Evolutionary conservation across 1,140 invertebrate species (phyloP).

Genomic region (Cotesia typhae): DNA sequence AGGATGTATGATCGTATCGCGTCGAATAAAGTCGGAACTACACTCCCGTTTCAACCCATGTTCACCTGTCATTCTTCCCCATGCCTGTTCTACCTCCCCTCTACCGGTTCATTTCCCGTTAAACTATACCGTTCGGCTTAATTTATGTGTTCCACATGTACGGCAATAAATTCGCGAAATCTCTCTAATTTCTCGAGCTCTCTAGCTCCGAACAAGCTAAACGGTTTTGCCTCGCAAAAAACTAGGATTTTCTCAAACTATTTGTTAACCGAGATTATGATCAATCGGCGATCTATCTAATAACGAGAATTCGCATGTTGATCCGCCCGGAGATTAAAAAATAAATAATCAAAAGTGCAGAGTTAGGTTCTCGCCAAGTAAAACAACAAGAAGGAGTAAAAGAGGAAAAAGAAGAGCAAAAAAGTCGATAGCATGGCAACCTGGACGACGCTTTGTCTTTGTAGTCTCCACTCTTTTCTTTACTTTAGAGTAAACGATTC

Average conservation of each 20-base stretch:
- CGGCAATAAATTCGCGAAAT: constrained; percentile 31
- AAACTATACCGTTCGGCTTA: constrained; percentile 24
- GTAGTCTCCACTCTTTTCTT: not conserved
- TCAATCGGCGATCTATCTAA: constrained; percentile 18
- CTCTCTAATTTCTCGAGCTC: constrained; percentile 1
- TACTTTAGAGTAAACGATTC: too few species aligned
- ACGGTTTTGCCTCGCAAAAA: too few species aligned
- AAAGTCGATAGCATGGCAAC: constrained; percentile 8
- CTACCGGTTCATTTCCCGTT: constrained; percentile 4
- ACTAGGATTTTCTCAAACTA: constrained; percentile 26
- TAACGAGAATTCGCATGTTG: constrained; percentile 22
- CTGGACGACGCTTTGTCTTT: not conserved
- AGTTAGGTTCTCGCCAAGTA: not conserved
- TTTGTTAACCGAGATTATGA: constrained; percentile 35
- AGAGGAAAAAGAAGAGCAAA: not conserved
- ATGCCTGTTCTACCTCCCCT: not conserved
- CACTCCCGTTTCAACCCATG: constrained; percentile 12
- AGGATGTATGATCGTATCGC: not conserved
- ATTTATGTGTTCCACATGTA: constrained; percentile 30
- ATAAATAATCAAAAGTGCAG: constrained; percentile 8
- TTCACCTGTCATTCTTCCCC: constrained; percentile 5
- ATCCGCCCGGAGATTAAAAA: constrained; percentile 15
- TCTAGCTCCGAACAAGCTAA: not conserved
- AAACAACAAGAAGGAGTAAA: too few species aligned
- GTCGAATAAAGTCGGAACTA: constrained; percentile 12